Percentiles rank a stretch among this genome's conserved stretches.
Evolutionary conservation across 53 echinoderm and acorn worm genomes (phyloP).

Genomic region (Temnopleurus reevesii): DNA sequence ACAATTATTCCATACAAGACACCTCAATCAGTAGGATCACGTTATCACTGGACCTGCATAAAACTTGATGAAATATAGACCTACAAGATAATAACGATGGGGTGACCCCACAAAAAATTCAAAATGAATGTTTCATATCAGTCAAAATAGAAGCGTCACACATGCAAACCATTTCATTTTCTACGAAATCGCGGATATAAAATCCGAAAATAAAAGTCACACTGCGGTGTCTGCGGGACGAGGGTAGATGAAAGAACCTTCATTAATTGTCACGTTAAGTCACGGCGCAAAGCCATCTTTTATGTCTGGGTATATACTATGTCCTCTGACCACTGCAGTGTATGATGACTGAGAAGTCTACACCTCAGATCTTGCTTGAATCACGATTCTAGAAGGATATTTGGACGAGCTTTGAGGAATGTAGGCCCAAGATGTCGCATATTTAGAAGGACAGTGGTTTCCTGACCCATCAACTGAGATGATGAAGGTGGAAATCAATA

Average conservation of each 20-base stretch:
- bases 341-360: not conserved
- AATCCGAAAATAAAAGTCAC: conserved; percentile 9
- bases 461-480: not conserved
- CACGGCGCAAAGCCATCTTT: conserved; percentile 11
- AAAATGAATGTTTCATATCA: conserved; percentile 5
- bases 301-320: not conserved
- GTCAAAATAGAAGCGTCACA: not conserved
- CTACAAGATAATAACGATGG: too few relatives aligned
- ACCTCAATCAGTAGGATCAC: too few relatives aligned
- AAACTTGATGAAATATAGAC: too few relatives aligned
- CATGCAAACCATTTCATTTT: not conserved
- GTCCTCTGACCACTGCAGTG: not conserved
- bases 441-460: conserved; percentile 12
- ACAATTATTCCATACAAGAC: too few relatives aligned
- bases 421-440: not conserved
- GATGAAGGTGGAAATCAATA: not conserved
- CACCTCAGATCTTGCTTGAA: not conserved
- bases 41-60: too few relatives aligned
- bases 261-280: conserved; percentile 21
- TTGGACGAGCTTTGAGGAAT: not conserved
- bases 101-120: not conserved
- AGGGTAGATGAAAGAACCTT: not conserved
- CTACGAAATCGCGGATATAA: not conserved
- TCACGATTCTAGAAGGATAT: not conserved
- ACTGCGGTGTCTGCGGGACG: conserved; percentile 19